phyloP scores from a whole-genome alignment of 1,140 invertebrate genomes.

The Pissodes strobi region DNA sequence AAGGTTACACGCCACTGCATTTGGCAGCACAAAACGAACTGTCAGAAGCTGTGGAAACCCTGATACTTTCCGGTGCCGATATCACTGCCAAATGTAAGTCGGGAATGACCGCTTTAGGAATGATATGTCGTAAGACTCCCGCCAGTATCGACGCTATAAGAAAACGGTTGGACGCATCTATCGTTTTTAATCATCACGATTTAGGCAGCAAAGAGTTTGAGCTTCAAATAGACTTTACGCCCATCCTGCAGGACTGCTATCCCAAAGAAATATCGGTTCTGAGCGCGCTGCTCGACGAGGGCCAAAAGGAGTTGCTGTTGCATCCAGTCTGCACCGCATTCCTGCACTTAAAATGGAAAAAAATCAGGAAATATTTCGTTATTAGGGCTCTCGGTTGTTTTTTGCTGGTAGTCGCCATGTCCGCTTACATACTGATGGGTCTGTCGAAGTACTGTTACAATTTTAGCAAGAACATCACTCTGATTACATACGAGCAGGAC shows the following conservation, averaged over 20 bases:
- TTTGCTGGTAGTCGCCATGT: slow-evolving; percentile 75
- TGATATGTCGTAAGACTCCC: slow-evolving; percentile 79
- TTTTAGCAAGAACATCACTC: slow-evolving; percentile 68
- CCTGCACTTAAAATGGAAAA: slow-evolving; percentile 83
- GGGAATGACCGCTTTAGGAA: slow-evolving; percentile 77
- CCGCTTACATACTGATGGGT: slow-evolving; percentile 75
- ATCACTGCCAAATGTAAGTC: slow-evolving; percentile 80
- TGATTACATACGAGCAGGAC: slow-evolving; percentile 61
- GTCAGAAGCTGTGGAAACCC: slow-evolving; percentile 76
- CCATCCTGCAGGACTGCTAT: slow-evolving; percentile 74
- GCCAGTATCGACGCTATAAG: slow-evolving; percentile 75
- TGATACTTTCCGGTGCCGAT: slow-evolving; percentile 82
- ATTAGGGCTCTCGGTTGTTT: slow-evolving; percentile 76
- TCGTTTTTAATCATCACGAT: slow-evolving; percentile 73
- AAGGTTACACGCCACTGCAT: slow-evolving; percentile 88
- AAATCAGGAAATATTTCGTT: slow-evolving; percentile 83
- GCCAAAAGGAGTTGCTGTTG: slow-evolving; percentile 78
- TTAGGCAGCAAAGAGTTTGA: slow-evolving; percentile 76
- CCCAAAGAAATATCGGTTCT: slow-evolving; percentile 77
- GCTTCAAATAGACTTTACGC: slow-evolving; percentile 76
- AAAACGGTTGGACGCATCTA: slow-evolving; percentile 74
- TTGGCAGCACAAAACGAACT: slow-evolving; percentile 81
- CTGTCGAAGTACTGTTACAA: slow-evolving; percentile 79
- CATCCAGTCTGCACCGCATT: slow-evolving; percentile 83
- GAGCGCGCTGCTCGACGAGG: slow-evolving; percentile 79